Evolutionary conservation across 2,797 vertebrate genomes (phyloP).

Genomic region (Oryzias dopingdopingensis): DNA sequence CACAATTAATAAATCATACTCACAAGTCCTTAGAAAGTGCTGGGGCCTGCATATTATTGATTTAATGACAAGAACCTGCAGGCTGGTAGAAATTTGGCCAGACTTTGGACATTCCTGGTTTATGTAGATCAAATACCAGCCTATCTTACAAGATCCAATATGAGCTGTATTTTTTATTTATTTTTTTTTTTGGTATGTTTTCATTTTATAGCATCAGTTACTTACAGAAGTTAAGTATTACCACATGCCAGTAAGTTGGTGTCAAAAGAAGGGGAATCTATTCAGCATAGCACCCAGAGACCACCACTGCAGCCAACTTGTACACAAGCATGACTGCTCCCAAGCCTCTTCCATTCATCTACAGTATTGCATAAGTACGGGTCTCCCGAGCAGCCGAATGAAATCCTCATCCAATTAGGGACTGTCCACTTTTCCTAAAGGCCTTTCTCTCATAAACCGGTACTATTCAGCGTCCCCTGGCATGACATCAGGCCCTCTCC

Average conservation of each 20-base stretch:
- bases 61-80: too few species aligned
- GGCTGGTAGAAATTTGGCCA: too few species aligned
- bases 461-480: constrained; percentile 72
- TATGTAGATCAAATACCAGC: not conserved
- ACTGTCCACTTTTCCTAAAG: constrained; percentile 75
- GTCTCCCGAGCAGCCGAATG: constrained; percentile 66
- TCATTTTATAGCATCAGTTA: not conserved
- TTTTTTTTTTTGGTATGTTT: constrained; percentile 2
- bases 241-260: constrained; percentile 11
- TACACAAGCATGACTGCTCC: constrained; percentile 53
- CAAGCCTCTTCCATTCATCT: constrained; percentile 62
- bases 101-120: not conserved
- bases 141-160: constrained; percentile 2
- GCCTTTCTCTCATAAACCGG: constrained; percentile 70
- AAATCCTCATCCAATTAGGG: constrained; percentile 80
- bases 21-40: too few species aligned
- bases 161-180: constrained; percentile 7
- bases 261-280: constrained; percentile 17
- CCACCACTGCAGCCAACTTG: constrained; percentile 50
- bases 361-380: constrained; percentile 70
- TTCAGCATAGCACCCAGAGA: constrained; percentile 16
- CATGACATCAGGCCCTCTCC: constrained; percentile 75
- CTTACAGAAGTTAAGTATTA: not conserved
- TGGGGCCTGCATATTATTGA: too few species aligned
- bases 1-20: too few species aligned